A percentile compares a stretch with the other conserved stretches of the same genome.
Evolutionary conservation across 2,888 invertebrate genomes (phyloP).

Genomic region (Muschampia plurimacula): DNA sequence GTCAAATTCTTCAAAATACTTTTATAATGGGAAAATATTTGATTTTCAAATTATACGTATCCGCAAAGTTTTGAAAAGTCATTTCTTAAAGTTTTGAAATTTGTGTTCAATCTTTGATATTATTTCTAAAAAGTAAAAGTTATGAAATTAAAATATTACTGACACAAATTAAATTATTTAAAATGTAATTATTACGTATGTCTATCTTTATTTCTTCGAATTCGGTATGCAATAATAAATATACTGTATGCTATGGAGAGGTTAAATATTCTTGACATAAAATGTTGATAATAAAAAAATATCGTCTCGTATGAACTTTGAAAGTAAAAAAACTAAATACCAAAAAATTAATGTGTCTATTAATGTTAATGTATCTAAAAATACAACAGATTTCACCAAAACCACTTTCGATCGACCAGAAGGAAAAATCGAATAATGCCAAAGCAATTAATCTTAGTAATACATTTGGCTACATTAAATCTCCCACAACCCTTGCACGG

Average conservation of each 20-base stretch:
- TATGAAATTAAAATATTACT: too few relatives aligned
- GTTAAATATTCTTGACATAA: too few relatives aligned
- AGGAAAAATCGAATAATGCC: constrained; percentile 2
- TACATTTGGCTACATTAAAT: constrained; percentile 16
- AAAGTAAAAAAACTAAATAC: too few relatives aligned
- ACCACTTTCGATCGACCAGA: not conserved
- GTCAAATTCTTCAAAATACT: constrained; percentile 44
- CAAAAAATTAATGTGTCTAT: too few relatives aligned
- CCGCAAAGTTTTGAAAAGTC: constrained; percentile 26
- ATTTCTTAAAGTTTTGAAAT: constrained; percentile 6
- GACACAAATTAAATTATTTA: too few relatives aligned
- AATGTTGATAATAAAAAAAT: too few relatives aligned
- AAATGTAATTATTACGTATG: too few relatives aligned
- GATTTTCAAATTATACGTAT: constrained; percentile 44
- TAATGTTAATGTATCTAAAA: too few relatives aligned
- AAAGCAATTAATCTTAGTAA: constrained; percentile 24
- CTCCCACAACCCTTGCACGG: constrained; percentile 18
- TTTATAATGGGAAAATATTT: constrained; percentile 51
- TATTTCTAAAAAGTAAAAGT: not conserved
- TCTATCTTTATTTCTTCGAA: too few relatives aligned
- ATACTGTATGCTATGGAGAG: too few relatives aligned
- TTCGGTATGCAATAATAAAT: too few relatives aligned
- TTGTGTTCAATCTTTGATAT: not conserved
- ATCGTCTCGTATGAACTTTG: too few relatives aligned
- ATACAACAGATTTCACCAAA: not conserved